Percentiles rank a stretch among this genome's conserved stretches.
Conservation (phyloP, 1,140 invertebrate genomes). For the Scaptodrosophila lebanonensis region DNA sequence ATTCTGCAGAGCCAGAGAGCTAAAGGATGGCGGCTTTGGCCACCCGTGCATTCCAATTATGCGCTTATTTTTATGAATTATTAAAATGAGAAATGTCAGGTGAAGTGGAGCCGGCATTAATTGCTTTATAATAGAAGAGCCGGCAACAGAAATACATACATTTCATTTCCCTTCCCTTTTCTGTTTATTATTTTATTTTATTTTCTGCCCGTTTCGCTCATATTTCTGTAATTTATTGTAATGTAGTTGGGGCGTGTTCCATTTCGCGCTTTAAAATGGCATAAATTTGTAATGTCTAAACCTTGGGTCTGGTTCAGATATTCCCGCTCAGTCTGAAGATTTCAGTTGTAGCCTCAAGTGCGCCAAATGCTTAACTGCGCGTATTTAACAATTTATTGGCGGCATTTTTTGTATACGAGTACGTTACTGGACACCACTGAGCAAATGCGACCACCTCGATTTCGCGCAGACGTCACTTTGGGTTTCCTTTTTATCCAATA, state of each 20-base stretch:
- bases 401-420: constrained; percentile 42
- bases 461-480: no score
- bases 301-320: no score
- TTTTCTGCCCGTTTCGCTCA: constrained; percentile 26
- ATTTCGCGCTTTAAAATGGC: constrained; percentile 75
- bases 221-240: constrained; percentile 76
- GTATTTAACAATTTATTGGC: constrained; percentile 55
- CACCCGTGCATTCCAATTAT: constrained; percentile 61
- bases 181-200: background rate
- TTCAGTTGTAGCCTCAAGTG: background rate
- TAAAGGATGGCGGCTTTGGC: constrained; percentile 15
- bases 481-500: no score
- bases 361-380: background rate
- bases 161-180: background rate
- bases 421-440: constrained; percentile 34
- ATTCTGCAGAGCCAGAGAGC: background rate
- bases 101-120: constrained; percentile 61
- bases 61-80: constrained; percentile 68
- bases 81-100: constrained; percentile 50
- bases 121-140: constrained; percentile 67
- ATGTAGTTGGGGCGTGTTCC: constrained; percentile 73
- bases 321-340: background rate
- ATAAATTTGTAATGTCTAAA: constrained; percentile 66
- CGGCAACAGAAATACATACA: no score
- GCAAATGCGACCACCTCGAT: constrained; percentile 48